Conservation (phyloP, 2,113 vertebrate genomes). For the Strix uralensis region DNA sequence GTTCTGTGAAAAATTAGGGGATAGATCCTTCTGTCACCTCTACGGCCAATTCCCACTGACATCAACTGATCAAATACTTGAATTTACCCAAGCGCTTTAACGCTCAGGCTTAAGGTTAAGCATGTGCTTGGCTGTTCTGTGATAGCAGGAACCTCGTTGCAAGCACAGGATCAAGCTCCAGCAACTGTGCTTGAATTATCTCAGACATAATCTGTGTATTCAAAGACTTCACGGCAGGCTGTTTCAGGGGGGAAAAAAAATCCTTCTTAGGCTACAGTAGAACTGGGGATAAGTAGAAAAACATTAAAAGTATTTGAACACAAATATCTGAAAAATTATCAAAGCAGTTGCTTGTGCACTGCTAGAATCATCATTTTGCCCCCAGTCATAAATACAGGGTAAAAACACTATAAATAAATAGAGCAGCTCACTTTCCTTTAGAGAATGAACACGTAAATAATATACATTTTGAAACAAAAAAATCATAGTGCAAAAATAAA, state of each 20-base stretch:
- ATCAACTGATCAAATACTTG: neutral
- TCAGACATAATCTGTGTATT: neutral
- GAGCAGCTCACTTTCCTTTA: constrained; percentile 57
- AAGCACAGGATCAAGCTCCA: neutral
- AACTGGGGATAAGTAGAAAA: constrained; percentile 27
- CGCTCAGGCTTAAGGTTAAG: neutral
- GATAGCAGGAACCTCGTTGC: neutral
- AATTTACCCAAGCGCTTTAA: neutral
- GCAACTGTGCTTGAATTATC: neutral
- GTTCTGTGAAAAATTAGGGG: neutral
- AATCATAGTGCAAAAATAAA: constrained; percentile 78
- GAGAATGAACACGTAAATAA: constrained; percentile 69
- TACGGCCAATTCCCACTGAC: neutral
- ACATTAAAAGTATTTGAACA: constrained; percentile 32
- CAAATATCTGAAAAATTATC: constrained; percentile 7
- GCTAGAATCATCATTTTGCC: constrained; percentile 30
- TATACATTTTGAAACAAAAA: constrained; percentile 63
- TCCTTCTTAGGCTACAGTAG: constrained; percentile 3
- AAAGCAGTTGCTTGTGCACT: constrained; percentile 38
- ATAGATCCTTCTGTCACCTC: neutral
- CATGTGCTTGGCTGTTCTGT: neutral
- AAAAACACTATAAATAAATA: constrained; percentile 72
- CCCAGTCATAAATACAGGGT: constrained; percentile 47
- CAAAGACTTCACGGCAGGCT: neutral
- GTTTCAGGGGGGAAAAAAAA: neutral